phyloP scores from a whole-genome alignment of 2,888 invertebrate genomes.

The Hemithea aestivaria region DNA sequence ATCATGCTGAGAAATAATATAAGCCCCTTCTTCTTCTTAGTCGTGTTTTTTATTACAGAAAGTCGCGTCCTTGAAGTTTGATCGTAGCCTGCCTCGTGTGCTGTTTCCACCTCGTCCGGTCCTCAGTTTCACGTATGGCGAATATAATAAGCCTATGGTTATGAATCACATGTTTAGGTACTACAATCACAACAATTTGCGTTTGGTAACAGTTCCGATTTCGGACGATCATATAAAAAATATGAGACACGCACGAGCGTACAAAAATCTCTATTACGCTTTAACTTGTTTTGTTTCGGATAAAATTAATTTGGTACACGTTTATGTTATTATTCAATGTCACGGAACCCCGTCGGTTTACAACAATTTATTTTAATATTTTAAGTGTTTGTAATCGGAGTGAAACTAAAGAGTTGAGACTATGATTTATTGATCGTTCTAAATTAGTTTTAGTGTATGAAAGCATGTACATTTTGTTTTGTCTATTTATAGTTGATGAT shows the following conservation, averaged over 20 bases:
- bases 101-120: no score
- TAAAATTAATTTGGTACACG: slow-evolving; percentile 36
- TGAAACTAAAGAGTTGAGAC: slow-evolving; percentile 21
- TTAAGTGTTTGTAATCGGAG: slow-evolving; percentile 39
- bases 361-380: slow-evolving; percentile 46
- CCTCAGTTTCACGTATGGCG: no score
- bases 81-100: no score
- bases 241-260: slow-evolving; percentile 37
- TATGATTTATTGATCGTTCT: slow-evolving; percentile 11
- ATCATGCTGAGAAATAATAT: no score
- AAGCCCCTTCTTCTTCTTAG: no score
- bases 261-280: slow-evolving; percentile 36
- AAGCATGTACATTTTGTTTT: slow-evolving; percentile 1
- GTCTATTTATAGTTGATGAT: slow-evolving; percentile 6
- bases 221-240: slow-evolving; percentile 31
- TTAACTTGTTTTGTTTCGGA: slow-evolving; percentile 43
- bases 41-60: no score
- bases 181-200: no score
- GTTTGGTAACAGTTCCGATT: slow-evolving; percentile 25
- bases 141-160: no score
- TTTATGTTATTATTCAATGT: slow-evolving; percentile 41
- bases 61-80: no score
- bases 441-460: slow-evolving; percentile 9
- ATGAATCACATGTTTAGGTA: no score
- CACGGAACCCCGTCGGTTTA: slow-evolving; percentile 41